phyloP scores from a whole-genome alignment of 2,797 vertebrate genomes.

The Hemitrygon akajei region DNA sequence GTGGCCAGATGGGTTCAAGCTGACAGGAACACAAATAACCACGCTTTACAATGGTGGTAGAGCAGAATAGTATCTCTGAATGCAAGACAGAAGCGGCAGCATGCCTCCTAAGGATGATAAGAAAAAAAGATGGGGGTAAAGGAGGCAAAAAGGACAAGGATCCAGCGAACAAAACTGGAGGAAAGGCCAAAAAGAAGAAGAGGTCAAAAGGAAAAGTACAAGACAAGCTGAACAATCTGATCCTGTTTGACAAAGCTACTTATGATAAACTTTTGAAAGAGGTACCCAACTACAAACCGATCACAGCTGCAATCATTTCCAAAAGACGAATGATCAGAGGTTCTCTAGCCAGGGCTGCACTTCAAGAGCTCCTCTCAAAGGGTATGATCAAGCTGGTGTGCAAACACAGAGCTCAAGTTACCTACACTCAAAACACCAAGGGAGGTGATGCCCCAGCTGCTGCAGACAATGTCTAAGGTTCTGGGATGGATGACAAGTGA shows the following conservation, averaged over 20 bases:
- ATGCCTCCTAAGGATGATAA: slow-evolving; percentile 94
- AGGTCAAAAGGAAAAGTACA: slow-evolving; percentile 98
- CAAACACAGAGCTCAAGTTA: slow-evolving; percentile 88
- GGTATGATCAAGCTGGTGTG: slow-evolving; percentile 94
- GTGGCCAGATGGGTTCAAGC: too few species aligned
- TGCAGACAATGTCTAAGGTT: slow-evolving; percentile 74
- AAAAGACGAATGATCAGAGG: slow-evolving; percentile 95
- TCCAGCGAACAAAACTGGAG: slow-evolving; percentile 92
- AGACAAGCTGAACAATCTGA: slow-evolving; percentile 95
- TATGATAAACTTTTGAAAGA: slow-evolving; percentile 96
- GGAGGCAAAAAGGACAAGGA: slow-evolving; percentile 95
- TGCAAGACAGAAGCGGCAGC: too few species aligned
- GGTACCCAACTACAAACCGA: slow-evolving; percentile 97
- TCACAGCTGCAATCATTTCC: slow-evolving; percentile 91
- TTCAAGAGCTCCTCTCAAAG: slow-evolving; percentile 91
- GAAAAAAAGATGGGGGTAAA: slow-evolving; percentile 90
- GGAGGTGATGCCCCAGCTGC: slow-evolving; percentile 75
- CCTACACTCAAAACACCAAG: slow-evolving; percentile 91
- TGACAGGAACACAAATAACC: too few species aligned
- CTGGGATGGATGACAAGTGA: too few species aligned
- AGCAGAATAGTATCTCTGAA: too few species aligned
- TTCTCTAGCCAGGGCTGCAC: slow-evolving; percentile 86
- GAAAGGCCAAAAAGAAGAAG: slow-evolving; percentile 99
- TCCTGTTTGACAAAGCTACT: slow-evolving; percentile 94
- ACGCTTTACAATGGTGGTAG: too few species aligned